Conservation (phyloP, 1,140 invertebrate species). For the Zophobas atratus region DNA sequence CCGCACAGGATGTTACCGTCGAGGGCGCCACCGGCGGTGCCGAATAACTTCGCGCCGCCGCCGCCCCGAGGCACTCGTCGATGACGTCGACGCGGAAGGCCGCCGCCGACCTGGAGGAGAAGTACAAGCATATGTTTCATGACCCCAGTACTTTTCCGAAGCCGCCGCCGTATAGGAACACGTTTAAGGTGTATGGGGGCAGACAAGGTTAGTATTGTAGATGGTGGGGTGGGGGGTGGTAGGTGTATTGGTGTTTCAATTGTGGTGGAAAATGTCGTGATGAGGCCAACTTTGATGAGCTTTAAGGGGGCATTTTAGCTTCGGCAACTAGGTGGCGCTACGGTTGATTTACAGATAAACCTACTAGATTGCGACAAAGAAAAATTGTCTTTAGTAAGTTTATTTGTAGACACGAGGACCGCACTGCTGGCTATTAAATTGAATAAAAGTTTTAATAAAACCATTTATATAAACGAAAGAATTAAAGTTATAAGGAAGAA, state of each 20-base stretch:
- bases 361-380: too few species aligned
- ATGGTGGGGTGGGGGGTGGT: not conserved
- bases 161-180: constrained; percentile 61
- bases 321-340: too few species aligned
- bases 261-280: not conserved
- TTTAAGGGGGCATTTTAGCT: not conserved
- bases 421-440: too few species aligned
- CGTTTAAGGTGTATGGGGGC: constrained; percentile 63
- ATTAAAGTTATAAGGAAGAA: too few species aligned
- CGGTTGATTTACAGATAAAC: too few species aligned
- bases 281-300: not conserved
- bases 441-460: too few species aligned
- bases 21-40: constrained; percentile 57
- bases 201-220: constrained; percentile 62
- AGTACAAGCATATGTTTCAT: constrained; percentile 60
- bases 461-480: too few species aligned
- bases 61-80: constrained; percentile 64
- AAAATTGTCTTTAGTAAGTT: too few species aligned
- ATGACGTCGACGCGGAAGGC: constrained; percentile 53
- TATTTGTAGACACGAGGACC: too few species aligned
- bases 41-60: constrained; percentile 58
- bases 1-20: constrained; percentile 54
- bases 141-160: constrained; percentile 60
- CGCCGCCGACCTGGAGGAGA: constrained; percentile 59
- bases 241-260: not conserved